phyloP scores from a whole-genome alignment of 1,140 invertebrate species.

The Achatina immaculata region DNA sequence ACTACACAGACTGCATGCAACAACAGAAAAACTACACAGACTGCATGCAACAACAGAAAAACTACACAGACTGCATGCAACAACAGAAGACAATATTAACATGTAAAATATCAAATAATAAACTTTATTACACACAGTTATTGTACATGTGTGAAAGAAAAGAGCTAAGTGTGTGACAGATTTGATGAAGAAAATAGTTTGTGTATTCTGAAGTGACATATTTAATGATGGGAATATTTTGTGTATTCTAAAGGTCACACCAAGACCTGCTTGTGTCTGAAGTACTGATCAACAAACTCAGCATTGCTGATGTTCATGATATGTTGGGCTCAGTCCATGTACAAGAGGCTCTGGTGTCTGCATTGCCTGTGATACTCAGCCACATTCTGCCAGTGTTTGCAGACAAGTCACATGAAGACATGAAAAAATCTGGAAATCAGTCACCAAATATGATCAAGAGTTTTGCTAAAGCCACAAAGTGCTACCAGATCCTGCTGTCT shows the following conservation, averaged over 20 bases:
- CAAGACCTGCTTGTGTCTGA: conserved; percentile 26
- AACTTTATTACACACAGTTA: too few relatives aligned
- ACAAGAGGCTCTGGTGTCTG: conserved; percentile 35
- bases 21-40: too few relatives aligned
- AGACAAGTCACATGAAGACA: conserved; percentile 38
- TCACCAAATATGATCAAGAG: conserved; percentile 1
- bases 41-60: too few relatives aligned
- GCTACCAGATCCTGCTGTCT: conserved; percentile 51
- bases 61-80: too few relatives aligned
- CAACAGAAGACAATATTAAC: too few relatives aligned
- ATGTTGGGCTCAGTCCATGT: not conserved
- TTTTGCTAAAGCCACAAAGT: conserved; percentile 43
- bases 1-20: too few relatives aligned
- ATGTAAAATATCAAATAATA: too few relatives aligned
- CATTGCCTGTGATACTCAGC: conserved; percentile 54
- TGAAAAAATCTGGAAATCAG: not conserved
- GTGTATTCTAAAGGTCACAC: not conserved
- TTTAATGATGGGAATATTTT: too few relatives aligned
- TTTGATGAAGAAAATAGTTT: not conserved
- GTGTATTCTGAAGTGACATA: too few relatives aligned
- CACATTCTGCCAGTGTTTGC: conserved; percentile 64
- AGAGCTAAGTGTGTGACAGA: not conserved
- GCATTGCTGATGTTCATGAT: not conserved
- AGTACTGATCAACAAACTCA: not conserved
- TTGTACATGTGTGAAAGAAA: too few relatives aligned